These are phyloP conservation scores for Ligdia adustata DNA, from an alignment of 2,888 invertebrate species.

Conservation along the genomic window DNA sequence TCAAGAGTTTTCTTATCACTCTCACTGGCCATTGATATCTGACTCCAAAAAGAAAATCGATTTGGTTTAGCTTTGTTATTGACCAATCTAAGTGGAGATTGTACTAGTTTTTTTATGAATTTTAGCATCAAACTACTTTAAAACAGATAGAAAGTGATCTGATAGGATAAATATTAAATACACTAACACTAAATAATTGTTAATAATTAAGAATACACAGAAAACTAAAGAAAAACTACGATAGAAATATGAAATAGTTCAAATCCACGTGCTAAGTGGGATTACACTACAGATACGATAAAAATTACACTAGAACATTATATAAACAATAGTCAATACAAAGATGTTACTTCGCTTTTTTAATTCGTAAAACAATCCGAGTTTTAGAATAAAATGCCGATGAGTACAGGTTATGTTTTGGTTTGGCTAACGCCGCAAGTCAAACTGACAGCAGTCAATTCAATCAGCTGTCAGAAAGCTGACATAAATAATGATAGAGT, in stretches of 20 bases:
- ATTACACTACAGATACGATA: not conserved
- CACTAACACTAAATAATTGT: not conserved
- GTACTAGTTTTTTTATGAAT: conserved; percentile 37
- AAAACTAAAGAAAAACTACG: conserved; percentile 3
- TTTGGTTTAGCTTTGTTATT: conserved; percentile 9
- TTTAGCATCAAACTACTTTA: conserved; percentile 41
- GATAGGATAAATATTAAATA: not conserved
- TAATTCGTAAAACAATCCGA: not conserved
- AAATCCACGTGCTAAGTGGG: conserved; percentile 18
- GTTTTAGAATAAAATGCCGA: conserved; percentile 24
- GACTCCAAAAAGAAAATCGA: conserved; percentile 20
- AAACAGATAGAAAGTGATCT: not conserved
- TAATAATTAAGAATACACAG: not conserved
- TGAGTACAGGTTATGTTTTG: conserved; percentile 38
- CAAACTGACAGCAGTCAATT: not conserved
- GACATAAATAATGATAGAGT: no score
- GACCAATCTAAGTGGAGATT: conserved; percentile 30
- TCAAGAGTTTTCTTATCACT: conserved; percentile 51
- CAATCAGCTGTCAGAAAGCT: conserved; percentile 3
- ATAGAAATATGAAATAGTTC: not conserved
- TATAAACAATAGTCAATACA: not conserved
- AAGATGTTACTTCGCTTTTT: conserved; percentile 6
- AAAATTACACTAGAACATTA: not conserved
- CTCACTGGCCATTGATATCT: conserved; percentile 51
- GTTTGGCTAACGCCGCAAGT: conserved; percentile 17